Percentiles rank a stretch among this genome's conserved stretches.
Conservation (phyloP, 2,113 vertebrate genomes). For the Chaetura pelagica region DNA sequence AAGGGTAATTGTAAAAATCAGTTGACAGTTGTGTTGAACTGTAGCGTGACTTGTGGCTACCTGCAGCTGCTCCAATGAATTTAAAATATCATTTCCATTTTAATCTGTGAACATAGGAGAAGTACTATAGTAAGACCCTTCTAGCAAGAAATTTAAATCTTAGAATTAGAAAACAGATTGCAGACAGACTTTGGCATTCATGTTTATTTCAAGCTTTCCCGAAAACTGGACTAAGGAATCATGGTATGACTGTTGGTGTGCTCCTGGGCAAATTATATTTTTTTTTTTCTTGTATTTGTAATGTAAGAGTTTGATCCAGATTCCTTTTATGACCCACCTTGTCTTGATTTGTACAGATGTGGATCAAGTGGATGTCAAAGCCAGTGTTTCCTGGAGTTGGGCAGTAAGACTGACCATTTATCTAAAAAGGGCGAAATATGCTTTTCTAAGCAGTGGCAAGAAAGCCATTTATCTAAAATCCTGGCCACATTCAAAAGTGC, state of each 20-base stretch:
- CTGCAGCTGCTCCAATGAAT: neutral
- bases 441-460: neutral
- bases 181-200: neutral
- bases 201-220: neutral
- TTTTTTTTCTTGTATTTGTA: neutral
- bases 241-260: neutral
- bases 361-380: neutral
- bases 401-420: neutral
- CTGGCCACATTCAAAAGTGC: neutral
- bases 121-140: neutral
- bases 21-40: neutral
- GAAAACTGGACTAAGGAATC: neutral
- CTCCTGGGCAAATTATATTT: neutral
- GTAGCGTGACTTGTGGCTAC: neutral
- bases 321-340: neutral
- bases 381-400: neutral
- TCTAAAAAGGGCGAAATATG: neutral
- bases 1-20: neutral
- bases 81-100: conserved; percentile 25
- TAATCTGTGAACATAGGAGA: neutral
- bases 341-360: neutral
- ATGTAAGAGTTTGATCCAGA: neutral
- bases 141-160: neutral
- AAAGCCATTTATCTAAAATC: neutral
- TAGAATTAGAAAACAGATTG: neutral